Evolutionary conservation across 2,797 vertebrate genomes (phyloP).

Genomic region (Eulemur mongoz): DNA sequence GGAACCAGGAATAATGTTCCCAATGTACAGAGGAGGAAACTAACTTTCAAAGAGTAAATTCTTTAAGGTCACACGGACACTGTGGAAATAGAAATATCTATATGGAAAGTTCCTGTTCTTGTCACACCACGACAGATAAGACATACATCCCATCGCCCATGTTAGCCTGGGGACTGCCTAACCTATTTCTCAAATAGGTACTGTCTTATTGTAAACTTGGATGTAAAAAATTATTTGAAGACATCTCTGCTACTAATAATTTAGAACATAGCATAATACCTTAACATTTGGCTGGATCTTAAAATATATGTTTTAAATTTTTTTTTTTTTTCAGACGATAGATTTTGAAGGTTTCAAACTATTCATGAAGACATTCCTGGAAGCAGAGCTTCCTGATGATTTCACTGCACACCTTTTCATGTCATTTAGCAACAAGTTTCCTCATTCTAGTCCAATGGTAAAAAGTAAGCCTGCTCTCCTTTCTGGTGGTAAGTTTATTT

Average conservation of each 20-base stretch:
- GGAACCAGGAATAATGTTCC: background rate
- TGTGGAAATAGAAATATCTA: background rate
- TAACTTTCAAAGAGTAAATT: background rate
- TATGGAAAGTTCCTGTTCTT: background rate
- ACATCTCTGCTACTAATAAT: constrained; percentile 42
- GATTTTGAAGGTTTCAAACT: constrained; percentile 96
- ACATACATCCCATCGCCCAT: fast-evolving
- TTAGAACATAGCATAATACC: background rate
- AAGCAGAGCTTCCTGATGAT: constrained; percentile 93
- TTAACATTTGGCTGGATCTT: background rate
- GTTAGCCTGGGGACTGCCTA: background rate
- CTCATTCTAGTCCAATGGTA: constrained; percentile 89
- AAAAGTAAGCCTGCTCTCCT: constrained; percentile 89
- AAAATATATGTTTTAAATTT: background rate
- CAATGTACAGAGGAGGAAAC: background rate
- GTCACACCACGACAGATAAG: background rate
- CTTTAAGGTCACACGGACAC: background rate
- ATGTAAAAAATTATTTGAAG: background rate
- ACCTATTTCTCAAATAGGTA: background rate
- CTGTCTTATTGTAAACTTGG: background rate
- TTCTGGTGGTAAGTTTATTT: constrained; percentile 89
- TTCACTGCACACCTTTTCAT: constrained; percentile 95
- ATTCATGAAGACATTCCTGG: constrained; percentile 97
- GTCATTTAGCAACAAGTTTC: constrained; percentile 93
- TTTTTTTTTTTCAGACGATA: constrained; percentile 87